A percentile compares a stretch with the other conserved stretches of the same genome.
phyloP scores from a whole-genome alignment of 1,140 invertebrate species.

The Drosophila micromelanica region DNA sequence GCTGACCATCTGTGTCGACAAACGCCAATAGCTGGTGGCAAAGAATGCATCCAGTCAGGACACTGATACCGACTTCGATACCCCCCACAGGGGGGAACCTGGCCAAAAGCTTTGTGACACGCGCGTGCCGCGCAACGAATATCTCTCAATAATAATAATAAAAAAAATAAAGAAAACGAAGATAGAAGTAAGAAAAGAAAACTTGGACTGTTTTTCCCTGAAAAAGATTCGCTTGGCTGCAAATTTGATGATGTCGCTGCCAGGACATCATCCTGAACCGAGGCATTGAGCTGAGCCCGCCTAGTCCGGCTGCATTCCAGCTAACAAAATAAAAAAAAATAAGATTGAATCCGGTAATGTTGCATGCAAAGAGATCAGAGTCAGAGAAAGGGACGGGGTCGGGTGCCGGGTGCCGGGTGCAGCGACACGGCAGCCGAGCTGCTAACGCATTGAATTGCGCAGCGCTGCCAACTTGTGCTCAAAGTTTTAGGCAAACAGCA shows the following conservation, averaged over 20 bases:
- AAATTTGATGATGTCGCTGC: conserved; percentile 23
- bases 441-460: conserved; percentile 32
- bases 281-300: neutral
- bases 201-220: neutral
- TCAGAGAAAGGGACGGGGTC: neutral
- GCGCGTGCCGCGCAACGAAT: conserved; percentile 12
- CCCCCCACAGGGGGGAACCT: neutral
- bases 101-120: conserved; percentile 1
- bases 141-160: conserved; percentile 4
- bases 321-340: conserved; percentile 10
- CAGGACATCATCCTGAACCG: neutral
- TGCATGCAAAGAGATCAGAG: neutral
- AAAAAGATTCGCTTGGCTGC: conserved; percentile 5
- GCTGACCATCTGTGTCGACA: neutral
- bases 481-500: conserved; percentile 20
- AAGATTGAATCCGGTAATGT: conserved; percentile 22
- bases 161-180: neutral
- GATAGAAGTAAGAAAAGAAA: neutral
- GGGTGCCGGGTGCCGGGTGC: neutral
- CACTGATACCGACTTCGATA: neutral
- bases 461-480: conserved; percentile 19
- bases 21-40: conserved; percentile 3
- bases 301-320: conserved; percentile 9
- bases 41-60: conserved; percentile 1
- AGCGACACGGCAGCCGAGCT: conserved; percentile 1